These are phyloP conservation scores for Chrysolophus pictus DNA, from an alignment of 2,797 vertebrate species.

Conservation along the genomic window DNA sequence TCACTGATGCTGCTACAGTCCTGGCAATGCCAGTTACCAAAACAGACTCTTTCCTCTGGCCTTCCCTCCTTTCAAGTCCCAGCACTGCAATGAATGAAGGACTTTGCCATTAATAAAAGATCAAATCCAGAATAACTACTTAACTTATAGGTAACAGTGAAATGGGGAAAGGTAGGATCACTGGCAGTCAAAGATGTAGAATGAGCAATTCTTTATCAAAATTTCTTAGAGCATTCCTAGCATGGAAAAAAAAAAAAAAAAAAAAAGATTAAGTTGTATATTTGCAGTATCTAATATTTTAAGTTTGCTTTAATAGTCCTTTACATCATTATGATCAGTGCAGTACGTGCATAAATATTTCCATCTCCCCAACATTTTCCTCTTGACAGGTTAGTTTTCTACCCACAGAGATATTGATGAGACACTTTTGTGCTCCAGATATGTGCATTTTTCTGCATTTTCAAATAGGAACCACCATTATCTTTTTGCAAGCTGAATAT, in stretches of 20 bases:
- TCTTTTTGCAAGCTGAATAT: conserved; percentile 71
- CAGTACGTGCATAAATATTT: conserved; percentile 62
- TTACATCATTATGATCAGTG: conserved; percentile 56
- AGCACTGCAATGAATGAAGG: neutral
- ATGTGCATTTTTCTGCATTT: conserved; percentile 76
- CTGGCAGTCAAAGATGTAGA: conserved; percentile 4
- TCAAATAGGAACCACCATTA: conserved; percentile 70
- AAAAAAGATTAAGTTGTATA: conserved; percentile 36
- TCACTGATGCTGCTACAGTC: fast-evolving
- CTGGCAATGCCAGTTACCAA: neutral
- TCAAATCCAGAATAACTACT: neutral
- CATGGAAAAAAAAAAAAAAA: conserved; percentile 50
- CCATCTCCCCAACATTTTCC: conserved; percentile 48
- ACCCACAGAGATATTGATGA: conserved; percentile 73
- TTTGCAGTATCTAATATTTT: conserved; percentile 32
- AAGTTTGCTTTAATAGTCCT: conserved; percentile 63
- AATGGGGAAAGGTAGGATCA: neutral
- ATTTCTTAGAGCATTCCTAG: neutral
- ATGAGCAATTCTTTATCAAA: neutral
- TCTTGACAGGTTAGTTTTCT: conserved; percentile 71
- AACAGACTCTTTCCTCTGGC: neutral
- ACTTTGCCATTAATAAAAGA: neutral
- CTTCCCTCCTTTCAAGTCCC: neutral
- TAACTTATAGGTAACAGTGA: neutral
- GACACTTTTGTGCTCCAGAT: conserved; percentile 58